A percentile compares a stretch with the other conserved stretches of the same genome.
Evolutionary conservation across 1,140 invertebrate genomes (phyloP).

Genomic region (Cydia pomonella): DNA sequence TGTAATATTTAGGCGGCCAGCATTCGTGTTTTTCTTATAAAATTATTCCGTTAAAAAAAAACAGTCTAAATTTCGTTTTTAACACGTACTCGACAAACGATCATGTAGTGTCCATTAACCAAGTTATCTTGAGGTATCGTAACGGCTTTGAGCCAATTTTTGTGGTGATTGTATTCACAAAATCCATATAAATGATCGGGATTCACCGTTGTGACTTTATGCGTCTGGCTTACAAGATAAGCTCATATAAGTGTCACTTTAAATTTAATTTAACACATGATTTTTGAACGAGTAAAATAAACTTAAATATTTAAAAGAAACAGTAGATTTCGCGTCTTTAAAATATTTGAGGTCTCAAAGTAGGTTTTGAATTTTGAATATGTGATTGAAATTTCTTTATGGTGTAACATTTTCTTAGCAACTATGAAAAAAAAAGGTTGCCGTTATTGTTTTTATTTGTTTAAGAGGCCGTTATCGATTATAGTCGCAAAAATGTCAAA

Average conservation of each 20-base stretch:
- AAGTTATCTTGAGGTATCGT: conserved; percentile 51
- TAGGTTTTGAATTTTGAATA: not conserved
- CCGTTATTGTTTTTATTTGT: too few relatives aligned
- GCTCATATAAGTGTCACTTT: conserved; percentile 7
- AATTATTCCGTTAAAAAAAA: not conserved
- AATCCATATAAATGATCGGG: conserved; percentile 39
- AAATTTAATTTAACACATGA: not conserved
- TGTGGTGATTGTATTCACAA: conserved; percentile 22
- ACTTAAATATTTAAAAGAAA: not conserved
- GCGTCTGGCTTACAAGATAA: conserved; percentile 36
- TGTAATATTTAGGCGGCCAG: not conserved
- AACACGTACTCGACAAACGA: conserved; percentile 52
- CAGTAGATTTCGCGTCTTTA: not conserved
- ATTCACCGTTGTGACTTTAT: conserved; percentile 38
- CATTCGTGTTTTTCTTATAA: not conserved
- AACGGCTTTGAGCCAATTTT: conserved; percentile 40
- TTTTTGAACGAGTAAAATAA: not conserved
- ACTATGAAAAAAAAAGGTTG: too few relatives aligned
- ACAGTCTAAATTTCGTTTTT: conserved; percentile 43
- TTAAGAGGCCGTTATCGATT: too few relatives aligned
- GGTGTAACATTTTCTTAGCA: too few relatives aligned
- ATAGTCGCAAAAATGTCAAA: too few relatives aligned
- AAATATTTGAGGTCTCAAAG: not conserved
- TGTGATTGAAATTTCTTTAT: not conserved
- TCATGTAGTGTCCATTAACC: conserved; percentile 52